A percentile compares a stretch with the other conserved stretches of the same genome.
Evolutionary conservation across 2,113 vertebrate species (phyloP).

Genomic region (Nesogale talazaci): DNA sequence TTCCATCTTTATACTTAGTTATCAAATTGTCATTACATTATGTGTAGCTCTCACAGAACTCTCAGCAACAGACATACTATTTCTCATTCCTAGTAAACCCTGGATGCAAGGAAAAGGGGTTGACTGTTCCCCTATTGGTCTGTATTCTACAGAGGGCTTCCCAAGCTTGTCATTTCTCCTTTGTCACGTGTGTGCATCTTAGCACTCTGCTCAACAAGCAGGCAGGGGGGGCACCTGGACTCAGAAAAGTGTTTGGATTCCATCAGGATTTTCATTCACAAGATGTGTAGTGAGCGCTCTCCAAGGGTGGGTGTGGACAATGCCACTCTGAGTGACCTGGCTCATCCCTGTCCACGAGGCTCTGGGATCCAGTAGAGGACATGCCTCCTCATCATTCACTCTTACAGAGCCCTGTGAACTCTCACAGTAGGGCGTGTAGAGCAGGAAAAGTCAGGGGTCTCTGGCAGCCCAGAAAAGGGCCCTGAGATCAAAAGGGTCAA

Average conservation of each 20-base stretch:
- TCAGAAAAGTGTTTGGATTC: not conserved
- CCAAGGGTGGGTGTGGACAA: not conserved
- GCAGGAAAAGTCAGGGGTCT: not conserved
- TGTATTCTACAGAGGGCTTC: not conserved
- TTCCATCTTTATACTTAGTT: too few relatives aligned
- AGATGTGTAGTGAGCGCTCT: not conserved
- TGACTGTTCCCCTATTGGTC: not conserved
- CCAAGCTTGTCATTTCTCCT: not conserved
- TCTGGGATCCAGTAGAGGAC: not conserved
- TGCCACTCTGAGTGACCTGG: too few relatives aligned
- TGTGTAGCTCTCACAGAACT: too few relatives aligned
- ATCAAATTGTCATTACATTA: too few relatives aligned
- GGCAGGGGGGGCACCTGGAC: not conserved
- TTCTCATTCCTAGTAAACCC: not conserved
- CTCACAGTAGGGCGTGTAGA: not conserved
- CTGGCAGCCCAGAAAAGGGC: not conserved
- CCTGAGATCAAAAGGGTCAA: not conserved
- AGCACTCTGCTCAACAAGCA: not conserved
- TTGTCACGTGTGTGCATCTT: not conserved
- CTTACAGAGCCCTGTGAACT: not conserved
- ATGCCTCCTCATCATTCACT: not conserved
- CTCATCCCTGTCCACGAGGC: fast-evolving
- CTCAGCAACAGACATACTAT: fast-evolving
- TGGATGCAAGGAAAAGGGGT: fast-evolving
- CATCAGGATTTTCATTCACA: not conserved